Percentiles rank a stretch among this genome's conserved stretches.
phyloP scores from a whole-genome alignment of 2,888 invertebrate species.

The Heliconius aoede region DNA sequence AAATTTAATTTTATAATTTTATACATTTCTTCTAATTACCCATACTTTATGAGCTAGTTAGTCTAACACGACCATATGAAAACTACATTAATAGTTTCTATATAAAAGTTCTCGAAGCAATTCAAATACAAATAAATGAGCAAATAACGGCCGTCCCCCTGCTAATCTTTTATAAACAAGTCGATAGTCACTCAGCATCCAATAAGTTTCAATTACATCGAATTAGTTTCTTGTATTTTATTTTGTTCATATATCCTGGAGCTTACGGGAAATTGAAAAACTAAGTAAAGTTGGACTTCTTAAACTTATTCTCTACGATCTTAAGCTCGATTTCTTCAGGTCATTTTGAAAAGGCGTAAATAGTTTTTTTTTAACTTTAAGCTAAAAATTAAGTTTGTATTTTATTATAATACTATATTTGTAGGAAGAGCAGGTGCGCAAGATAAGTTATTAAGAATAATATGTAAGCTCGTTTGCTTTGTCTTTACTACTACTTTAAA shows the following conservation, averaged over 20 bases:
- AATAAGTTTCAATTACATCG: constrained; percentile 10
- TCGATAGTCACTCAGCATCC: constrained; percentile 11
- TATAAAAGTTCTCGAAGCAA: neutral
- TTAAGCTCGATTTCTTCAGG: neutral
- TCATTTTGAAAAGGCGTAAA: neutral
- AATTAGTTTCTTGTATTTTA: constrained; percentile 16
- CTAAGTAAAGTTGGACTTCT: constrained; percentile 5
- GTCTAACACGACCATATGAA: neutral
- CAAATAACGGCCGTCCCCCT: neutral
- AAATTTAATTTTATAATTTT: too few species aligned
- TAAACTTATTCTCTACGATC: neutral
- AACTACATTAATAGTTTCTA: neutral
- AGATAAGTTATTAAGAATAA: too few species aligned
- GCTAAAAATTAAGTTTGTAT: neutral
- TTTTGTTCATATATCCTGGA: neutral
- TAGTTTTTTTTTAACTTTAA: neutral
- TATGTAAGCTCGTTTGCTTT: too few species aligned
- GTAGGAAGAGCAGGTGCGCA: too few species aligned
- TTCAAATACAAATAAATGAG: neutral
- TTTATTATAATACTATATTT: too few species aligned
- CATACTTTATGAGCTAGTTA: too few species aligned
- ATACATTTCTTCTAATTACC: too few species aligned
- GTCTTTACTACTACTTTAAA: too few species aligned
- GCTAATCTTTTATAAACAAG: neutral
- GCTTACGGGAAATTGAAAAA: constrained; percentile 13